Base-by-base conservation (phyloP, 2,797 vertebrate species). In the Semotilus atromaculatus region DNA sequence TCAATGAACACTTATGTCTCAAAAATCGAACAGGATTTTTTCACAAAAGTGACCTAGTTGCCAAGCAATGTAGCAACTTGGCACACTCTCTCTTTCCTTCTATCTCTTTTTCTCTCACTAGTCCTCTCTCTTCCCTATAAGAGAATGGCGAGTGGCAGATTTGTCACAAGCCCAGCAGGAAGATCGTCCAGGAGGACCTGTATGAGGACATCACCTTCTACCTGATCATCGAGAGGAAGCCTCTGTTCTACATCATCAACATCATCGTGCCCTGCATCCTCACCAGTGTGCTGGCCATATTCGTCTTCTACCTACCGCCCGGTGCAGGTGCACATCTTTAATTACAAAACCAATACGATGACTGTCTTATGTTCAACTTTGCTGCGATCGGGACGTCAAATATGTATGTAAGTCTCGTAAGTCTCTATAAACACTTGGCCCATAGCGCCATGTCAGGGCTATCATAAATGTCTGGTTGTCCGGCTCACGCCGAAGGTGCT, bases 131-230 rank as follows among this genome's bases (percentile, higher is more conserved):
- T 84, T 81, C 36, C 48, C 36, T 29, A n/a, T n/a, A 92, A 97
- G 97, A 97, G 88, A 98, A 97, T 0, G 96, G 97, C 6, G 97
- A 97, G 70, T 98, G 97, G 97, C 94, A 95, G 89, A 97, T 98
- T 79, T 95, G 95, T 71, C 97, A 98, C 92, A 96, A 96, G 66
- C 95, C 96, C 0, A 92, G 94, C 3, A 93, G 96, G 51, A 96
- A 96, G 91, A 96, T 96, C 64, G 58, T 94, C 0, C 92, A 91
- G 13, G 94, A 95, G 14, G 94, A 96, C 60, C 89, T 93, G 21
- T 96, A 91, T 2, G 95, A 97, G 84, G 95, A 97, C 91, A 95
- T 97, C 88, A 96, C 94, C 55, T 98, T 98, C 92, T 97, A 97
- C 90, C 95, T 97, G 88, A 96, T 98, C 90, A 97, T 98, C 11